These are phyloP conservation scores for Galbula dea DNA, from an alignment of 2,113 vertebrate genomes.

Conservation along the genomic window DNA sequence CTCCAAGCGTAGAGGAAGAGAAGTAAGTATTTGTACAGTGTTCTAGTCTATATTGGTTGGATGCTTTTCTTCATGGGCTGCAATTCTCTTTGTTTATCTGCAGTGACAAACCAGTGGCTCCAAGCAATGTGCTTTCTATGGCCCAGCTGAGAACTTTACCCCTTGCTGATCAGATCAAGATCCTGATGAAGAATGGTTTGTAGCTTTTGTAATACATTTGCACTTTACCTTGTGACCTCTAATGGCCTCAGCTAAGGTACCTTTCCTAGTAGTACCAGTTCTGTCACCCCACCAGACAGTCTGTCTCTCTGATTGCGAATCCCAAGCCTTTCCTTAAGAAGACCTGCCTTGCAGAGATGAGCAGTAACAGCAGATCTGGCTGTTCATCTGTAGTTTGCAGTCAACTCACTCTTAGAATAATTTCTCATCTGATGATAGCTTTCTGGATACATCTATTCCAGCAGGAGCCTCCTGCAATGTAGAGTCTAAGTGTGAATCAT, in stretches of 20 bases:
- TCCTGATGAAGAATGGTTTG: conserved; percentile 95
- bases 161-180: conserved; percentile 93
- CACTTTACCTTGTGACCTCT: neutral
- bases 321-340: neutral
- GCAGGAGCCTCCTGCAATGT: neutral
- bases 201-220: neutral
- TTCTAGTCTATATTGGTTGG: neutral
- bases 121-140: conserved; percentile 97
- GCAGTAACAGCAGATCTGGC: neutral
- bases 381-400: neutral
- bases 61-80: neutral
- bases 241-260: neutral
- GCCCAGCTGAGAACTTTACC: conserved; percentile 93
- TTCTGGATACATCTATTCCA: neutral
- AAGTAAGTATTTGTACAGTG: conserved; percentile 78
- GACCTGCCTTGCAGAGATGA: neutral
- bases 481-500: neutral
- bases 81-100: conserved; percentile 9
- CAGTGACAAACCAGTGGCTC: conserved; percentile 86
- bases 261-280: neutral
- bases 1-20: conserved; percentile 88
- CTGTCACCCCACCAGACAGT: neutral
- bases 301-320: neutral
- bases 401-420: neutral
- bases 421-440: neutral